Conservation (phyloP, 2,797 vertebrate genomes). For the Moxostoma hubbsi region DNA sequence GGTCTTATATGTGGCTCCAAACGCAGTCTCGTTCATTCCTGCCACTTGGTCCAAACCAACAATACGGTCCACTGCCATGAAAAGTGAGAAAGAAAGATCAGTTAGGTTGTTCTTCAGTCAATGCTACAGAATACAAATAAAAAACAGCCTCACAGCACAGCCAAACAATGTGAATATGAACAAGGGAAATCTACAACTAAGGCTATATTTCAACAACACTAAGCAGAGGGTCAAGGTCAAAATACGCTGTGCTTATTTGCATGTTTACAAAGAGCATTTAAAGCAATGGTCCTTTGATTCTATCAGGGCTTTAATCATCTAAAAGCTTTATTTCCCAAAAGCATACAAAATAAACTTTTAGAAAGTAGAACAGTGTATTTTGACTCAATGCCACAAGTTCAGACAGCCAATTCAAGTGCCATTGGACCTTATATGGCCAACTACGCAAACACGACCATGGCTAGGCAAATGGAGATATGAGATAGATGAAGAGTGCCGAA, state of each 20-base stretch:
- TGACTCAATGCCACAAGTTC: conserved; percentile 31
- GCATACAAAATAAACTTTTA: background rate
- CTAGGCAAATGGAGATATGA: conserved; percentile 33
- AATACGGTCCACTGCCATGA: conserved; percentile 89
- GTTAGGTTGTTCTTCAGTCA: background rate
- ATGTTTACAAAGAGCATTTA: too few species aligned
- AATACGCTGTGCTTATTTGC: conserved; percentile 35
- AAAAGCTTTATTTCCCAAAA: background rate
- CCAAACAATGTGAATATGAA: conserved; percentile 40
- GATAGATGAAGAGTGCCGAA: conserved; percentile 34
- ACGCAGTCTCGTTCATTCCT: conserved; percentile 94
- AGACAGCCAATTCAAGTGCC: conserved; percentile 29
- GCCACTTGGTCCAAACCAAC: conserved; percentile 97
- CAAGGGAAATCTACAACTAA: conserved; percentile 33
- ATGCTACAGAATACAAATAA: background rate
- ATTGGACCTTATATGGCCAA: background rate
- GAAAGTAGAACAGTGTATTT: conserved; percentile 44
- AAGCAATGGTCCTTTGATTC: background rate
- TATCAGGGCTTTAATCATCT: background rate
- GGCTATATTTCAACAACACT: conserved; percentile 31
- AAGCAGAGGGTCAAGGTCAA: conserved; percentile 35
- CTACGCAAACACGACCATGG: background rate
- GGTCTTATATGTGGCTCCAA: conserved; percentile 94
- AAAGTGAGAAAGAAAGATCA: conserved; percentile 31
- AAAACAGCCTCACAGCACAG: background rate